Conservation (phyloP, 2,113 vertebrate genomes). For the Lutjanus erythropterus region DNA sequence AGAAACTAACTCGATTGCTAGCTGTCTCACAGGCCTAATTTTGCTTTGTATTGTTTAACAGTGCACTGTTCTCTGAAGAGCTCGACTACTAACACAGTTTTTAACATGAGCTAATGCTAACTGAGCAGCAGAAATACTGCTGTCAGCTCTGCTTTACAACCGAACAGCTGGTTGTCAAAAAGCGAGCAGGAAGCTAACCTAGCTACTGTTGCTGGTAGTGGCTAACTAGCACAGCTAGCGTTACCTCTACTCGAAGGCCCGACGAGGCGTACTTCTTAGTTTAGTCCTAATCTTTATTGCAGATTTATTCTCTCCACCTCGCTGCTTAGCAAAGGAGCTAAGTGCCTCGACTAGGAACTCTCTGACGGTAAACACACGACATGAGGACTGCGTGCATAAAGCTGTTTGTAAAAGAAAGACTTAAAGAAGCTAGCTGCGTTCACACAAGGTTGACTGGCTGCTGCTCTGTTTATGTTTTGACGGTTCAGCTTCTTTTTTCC, state of each 20-base stretch:
- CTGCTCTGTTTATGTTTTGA: conserved; percentile 87
- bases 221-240: conserved; percentile 71
- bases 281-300: conserved; percentile 79
- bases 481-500: conserved; percentile 67
- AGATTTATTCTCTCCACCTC: conserved; percentile 66
- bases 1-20: conserved; percentile 14
- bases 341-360: conserved; percentile 41
- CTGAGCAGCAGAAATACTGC: not conserved
- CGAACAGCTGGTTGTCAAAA: conserved; percentile 27
- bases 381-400: conserved; percentile 57
- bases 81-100: not conserved
- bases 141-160: not conserved
- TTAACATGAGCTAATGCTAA: conserved; percentile 11
- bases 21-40: conserved; percentile 34
- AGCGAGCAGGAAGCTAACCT: not conserved
- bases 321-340: conserved; percentile 45
- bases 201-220: conserved; percentile 6
- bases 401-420: conserved; percentile 21
- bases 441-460: conserved; percentile 61
- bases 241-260: conserved; percentile 82
- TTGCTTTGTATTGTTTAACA: not conserved
- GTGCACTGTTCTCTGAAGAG: conserved; percentile 4
- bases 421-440: conserved; percentile 47
- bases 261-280: conserved; percentile 75
- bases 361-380: conserved; percentile 51